Evolutionary conservation across 2,888 invertebrate species (phyloP).

Genomic region (Drosophila histrio): DNA sequence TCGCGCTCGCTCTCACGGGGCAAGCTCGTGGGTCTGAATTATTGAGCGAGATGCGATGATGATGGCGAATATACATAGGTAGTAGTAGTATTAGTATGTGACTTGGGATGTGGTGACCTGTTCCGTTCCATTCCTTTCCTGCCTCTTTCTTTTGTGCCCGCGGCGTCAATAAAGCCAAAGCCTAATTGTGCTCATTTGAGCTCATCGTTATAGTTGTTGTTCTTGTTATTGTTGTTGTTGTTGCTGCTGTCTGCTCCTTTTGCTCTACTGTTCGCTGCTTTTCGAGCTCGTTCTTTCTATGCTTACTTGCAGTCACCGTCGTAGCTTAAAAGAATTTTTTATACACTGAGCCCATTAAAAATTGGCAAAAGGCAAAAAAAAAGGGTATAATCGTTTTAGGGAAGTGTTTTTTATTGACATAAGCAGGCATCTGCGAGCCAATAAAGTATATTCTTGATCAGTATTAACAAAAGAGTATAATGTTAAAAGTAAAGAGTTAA

Average conservation of each 20-base stretch:
- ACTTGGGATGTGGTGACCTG: constrained; percentile 67
- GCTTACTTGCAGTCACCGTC: constrained; percentile 46
- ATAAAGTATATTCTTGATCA: too few species aligned
- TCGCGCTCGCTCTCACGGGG: constrained; percentile 52
- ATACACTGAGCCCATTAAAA: background rate
- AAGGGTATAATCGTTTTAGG: background rate
- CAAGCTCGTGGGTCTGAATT: constrained; percentile 55
- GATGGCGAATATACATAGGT: constrained; percentile 4
- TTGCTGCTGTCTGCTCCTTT: constrained; percentile 42
- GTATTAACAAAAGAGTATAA: too few species aligned
- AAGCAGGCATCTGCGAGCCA: too few species aligned
- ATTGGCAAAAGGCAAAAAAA: too few species aligned
- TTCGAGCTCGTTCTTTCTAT: constrained; percentile 33
- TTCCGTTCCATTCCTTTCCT: constrained; percentile 55
- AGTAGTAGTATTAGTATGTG: constrained; percentile 51
- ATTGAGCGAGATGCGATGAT: constrained; percentile 58
- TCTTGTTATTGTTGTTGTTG: constrained; percentile 3
- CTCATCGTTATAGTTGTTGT: constrained; percentile 40
- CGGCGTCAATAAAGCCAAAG: constrained; percentile 73
- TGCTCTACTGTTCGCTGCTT: constrained; percentile 38
- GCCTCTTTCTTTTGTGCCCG: constrained; percentile 25
- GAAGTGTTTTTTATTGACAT: too few species aligned
- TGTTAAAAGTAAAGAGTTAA: too few species aligned
- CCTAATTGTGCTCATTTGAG: constrained; percentile 79
- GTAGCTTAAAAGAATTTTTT: constrained; percentile 32